Conservation (phyloP, 2,113 vertebrate genomes). For the Puma concolor region DNA sequence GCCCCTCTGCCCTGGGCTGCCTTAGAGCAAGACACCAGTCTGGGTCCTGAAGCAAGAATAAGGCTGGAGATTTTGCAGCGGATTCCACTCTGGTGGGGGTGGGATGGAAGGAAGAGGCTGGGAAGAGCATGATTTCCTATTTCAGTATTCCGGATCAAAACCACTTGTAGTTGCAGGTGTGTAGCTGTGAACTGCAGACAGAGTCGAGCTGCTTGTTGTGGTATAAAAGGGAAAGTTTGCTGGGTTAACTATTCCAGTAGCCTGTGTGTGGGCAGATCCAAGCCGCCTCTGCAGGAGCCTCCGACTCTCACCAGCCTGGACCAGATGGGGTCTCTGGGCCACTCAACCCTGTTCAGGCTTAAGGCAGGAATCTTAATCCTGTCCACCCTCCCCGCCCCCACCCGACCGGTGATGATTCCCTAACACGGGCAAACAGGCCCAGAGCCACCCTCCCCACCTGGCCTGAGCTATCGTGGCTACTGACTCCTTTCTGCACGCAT, state of each 20-base stretch:
- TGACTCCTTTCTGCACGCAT: not conserved
- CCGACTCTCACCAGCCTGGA: not conserved
- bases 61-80: slow-evolving; percentile 78
- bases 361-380: slow-evolving; percentile 34
- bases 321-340: not conserved
- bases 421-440: not conserved
- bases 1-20: slow-evolving; percentile 59
- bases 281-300: not conserved
- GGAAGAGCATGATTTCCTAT: slow-evolving; percentile 69
- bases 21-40: slow-evolving; percentile 63
- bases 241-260: slow-evolving; percentile 36
- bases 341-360: slow-evolving; percentile 33
- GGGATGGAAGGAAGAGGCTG: slow-evolving; percentile 5
- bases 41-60: slow-evolving; percentile 81
- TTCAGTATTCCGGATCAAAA: slow-evolving; percentile 38
- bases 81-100: slow-evolving; percentile 60
- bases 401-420: not conserved
- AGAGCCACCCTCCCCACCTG: not conserved
- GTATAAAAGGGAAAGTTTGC: slow-evolving; percentile 40
- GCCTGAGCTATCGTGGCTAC: not conserved
- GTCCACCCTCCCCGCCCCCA: not conserved
- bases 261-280: not conserved
- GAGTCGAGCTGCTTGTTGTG: slow-evolving; percentile 8
- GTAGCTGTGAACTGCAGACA: slow-evolving; percentile 25
- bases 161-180: slow-evolving; percentile 13